Evolutionary conservation across 2,113 vertebrate species (phyloP).

Genomic region (Rhodinocichla rosea): DNA sequence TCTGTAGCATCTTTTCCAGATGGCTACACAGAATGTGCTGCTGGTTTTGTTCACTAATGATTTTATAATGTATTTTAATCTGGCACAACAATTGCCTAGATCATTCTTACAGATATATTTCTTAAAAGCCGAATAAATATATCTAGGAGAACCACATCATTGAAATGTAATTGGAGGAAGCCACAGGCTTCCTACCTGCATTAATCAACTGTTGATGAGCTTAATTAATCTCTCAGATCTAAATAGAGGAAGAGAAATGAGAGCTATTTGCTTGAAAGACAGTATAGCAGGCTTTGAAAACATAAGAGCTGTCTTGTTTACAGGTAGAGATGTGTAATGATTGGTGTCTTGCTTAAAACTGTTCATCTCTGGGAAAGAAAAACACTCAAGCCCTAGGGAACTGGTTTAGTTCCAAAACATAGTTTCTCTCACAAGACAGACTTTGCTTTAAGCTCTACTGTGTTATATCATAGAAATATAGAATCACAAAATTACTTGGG

Average conservation of each 20-base stretch:
- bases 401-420: neutral
- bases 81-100: neutral
- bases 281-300: neutral
- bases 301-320: conserved; percentile 3
- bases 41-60: conserved; percentile 26
- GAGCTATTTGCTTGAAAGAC: conserved; percentile 36
- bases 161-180: conserved; percentile 42
- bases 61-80: conserved; percentile 54
- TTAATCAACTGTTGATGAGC: conserved; percentile 57
- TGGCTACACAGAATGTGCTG: conserved; percentile 8
- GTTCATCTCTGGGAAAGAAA: neutral
- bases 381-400: neutral
- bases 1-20: conserved; percentile 43
- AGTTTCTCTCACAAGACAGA: neutral
- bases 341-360: conserved; percentile 6
- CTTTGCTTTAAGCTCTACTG: neutral
- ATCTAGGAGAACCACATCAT: conserved; percentile 1
- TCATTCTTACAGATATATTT: conserved; percentile 32
- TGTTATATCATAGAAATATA: neutral
- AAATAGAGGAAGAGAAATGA: conserved; percentile 39
- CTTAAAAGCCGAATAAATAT: conserved; percentile 35
- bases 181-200: conserved; percentile 49
- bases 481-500: neutral
- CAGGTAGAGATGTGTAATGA: neutral
- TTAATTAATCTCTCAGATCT: conserved; percentile 61